Base-by-base conservation (phyloP, 2,888 invertebrate species). In the Brenthis hecate region DNA sequence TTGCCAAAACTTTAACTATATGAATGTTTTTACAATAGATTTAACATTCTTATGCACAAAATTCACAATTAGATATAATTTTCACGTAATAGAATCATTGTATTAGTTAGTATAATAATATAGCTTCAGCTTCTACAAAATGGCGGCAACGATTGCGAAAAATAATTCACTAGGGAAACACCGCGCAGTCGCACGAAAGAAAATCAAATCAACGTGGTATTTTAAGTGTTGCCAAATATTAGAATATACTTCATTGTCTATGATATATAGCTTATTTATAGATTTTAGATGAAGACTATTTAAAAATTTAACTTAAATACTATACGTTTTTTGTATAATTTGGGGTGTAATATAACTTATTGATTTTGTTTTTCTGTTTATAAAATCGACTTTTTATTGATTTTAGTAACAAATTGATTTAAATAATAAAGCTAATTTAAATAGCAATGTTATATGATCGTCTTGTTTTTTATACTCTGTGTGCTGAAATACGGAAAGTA, bases 71-170 rank as follows among this genome's bases (percentile, higher is more conserved):
- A 63, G 58, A 65, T 65, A 19, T 50, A 68, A 70, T 63, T 72
- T 72, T 63, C 74, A 72, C 74, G 70, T 68, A 69, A 66, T 54
- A 56, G 63, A 70, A 65, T 70, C 68, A 73, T 68, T 54, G 51
- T 50, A n/a, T 43, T 47, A 62, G 28, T 19, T 50, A 19, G 2
- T 51, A 53, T 48, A 23, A 47, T 60, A 28, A 28, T n/a, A 48
- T 6, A 48, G 50, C 32, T 58, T 13, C 50, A 48, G 50, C 32
- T 58, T 13, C 50, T 56, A 65, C 72, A 73, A 73, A 73, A 76
- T 76, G 76, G 76, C 72, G 74, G 53, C 64, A 65, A 47, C 36
- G 19, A 13, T 53, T 43, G 8, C 62, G 53, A 53, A 43, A 11
- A 36, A 36, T 6, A 36, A 43, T 43, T 43, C 36, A 43, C 8